These are phyloP conservation scores for Parazoanthus atlanticus DNA, from an alignment of 92 coral and sea anemone genomes.

Conservation along the genomic window DNA sequence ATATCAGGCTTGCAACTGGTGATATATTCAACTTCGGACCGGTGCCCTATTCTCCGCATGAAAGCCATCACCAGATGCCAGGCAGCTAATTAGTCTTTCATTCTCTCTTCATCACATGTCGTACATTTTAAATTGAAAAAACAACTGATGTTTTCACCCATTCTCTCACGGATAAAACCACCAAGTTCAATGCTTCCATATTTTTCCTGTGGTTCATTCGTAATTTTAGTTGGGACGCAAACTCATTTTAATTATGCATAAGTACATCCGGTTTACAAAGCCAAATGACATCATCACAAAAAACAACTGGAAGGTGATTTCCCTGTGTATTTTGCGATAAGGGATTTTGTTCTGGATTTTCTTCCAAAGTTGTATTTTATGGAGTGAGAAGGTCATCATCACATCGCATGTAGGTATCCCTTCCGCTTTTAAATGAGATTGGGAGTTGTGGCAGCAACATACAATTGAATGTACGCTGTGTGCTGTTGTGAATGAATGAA, in stretches of 20 bases:
- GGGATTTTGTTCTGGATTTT: background rate
- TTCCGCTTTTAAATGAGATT: background rate
- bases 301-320: background rate
- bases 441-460: background rate
- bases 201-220: background rate
- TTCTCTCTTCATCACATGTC: background rate
- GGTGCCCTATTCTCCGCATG: constrained; percentile 21
- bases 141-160: too few species aligned
- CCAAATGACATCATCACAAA: constrained; percentile 32
- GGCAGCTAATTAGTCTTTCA: background rate
- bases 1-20: constrained; percentile 18
- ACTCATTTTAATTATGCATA: constrained; percentile 10
- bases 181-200: background rate
- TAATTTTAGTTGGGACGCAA: constrained; percentile 13
- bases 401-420: constrained; percentile 7
- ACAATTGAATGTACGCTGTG: background rate
- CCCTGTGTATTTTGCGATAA: background rate
- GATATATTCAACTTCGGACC: constrained; percentile 13
- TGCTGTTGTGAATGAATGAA: background rate
- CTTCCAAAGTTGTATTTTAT: background rate
- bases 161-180: background rate
- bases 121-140: background rate
- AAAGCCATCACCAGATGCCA: background rate
- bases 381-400: background rate
- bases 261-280: constrained; percentile 5